phyloP scores from a whole-genome alignment of 2,797 vertebrate genomes.

The Peromyscus eremicus region DNA sequence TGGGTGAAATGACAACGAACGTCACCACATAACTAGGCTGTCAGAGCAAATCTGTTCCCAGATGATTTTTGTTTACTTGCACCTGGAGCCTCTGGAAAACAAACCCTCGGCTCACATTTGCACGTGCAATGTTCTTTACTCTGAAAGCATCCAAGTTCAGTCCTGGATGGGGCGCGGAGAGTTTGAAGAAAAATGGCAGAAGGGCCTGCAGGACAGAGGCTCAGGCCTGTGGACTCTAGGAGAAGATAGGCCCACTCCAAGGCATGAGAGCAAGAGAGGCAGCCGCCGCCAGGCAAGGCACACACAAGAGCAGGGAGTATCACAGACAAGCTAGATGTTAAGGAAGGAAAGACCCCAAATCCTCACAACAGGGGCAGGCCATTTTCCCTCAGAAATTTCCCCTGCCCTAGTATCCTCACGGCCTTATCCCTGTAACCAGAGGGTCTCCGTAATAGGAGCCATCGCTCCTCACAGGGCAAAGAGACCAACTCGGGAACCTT shows the following conservation, averaged over 20 bases:
- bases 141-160: constrained; percentile 3
- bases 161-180: neutral
- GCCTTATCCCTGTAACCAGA: neutral
- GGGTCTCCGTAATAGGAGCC: neutral
- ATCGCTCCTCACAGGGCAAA: neutral
- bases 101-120: neutral
- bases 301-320: neutral
- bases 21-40: neutral
- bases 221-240: neutral
- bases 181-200: neutral
- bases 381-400: neutral
- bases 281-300: neutral
- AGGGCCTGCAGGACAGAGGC: neutral
- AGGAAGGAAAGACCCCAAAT: neutral
- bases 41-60: neutral
- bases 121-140: neutral
- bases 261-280: neutral
- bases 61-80: constrained; percentile 23
- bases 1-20: neutral
- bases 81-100: constrained; percentile 24
- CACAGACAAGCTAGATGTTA: neutral
- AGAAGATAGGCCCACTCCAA: neutral
- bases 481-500: neutral
- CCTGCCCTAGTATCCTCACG: neutral
- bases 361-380: neutral